Base-by-base conservation (phyloP, 2,888 invertebrate genomes). In the Noctua fimbriata region DNA sequence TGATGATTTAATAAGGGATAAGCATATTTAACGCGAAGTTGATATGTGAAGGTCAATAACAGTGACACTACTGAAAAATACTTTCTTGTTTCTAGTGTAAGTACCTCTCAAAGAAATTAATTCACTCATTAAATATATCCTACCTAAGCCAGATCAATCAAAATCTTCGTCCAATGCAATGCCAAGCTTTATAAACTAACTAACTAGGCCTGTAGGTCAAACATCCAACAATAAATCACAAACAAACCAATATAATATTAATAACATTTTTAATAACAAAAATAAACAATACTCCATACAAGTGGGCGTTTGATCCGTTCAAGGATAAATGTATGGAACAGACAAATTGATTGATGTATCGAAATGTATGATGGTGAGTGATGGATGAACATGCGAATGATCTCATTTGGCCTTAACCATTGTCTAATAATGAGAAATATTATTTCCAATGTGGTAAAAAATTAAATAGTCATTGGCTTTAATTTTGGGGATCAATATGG, bases 331-430 rank as follows among this genome's bases (percentile, higher is more conserved):
- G 49, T 10, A 85, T 77, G 63, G 83, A 77, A 83, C 79, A 75
- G 76, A 76, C 85, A 79, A 81, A 84, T 93, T 95, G 96, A 96
- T 96, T 94, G 95, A 95, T 95, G 94, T 94, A 95, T 95, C 93
- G 95, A 94, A 94, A 93, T 79, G 81, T 84, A 84, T 83, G 80
- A 88, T 94, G 95, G 95, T 95, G 85, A 89, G 95, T 95, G 93
- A 91, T 90, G 74, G 32, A 78, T 81, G 83, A 86, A 69, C 41
- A 44, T 78, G 80, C 73, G 73, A 92, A 92, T 96, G 95, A 96
- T 95, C 95, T 96, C 96, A 96, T 95, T 95, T 93, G 95, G 92
- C 95, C 95, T 95, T 90, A 84, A 73, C 89, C 65, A 89, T 90
- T 89, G 90, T 88, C 76, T 89, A 81, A 83, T 91, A 89, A 91